A percentile compares a stretch with the other conserved stretches of the same genome.
Conservation (phyloP, 2,113 vertebrate species). For the Gopherus flavomarginatus region DNA sequence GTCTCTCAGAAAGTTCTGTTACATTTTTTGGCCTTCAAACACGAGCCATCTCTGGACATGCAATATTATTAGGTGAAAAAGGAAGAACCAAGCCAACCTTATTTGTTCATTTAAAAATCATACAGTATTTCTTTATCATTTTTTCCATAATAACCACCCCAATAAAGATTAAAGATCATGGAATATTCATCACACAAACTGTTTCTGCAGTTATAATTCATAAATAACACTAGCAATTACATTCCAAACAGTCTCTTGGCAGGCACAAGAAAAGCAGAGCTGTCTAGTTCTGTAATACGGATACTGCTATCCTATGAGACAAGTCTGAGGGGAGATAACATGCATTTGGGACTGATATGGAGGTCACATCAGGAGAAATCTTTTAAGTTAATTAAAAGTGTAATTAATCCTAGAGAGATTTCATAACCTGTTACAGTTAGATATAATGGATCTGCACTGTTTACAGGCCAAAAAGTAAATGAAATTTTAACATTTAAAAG, state of each 20-base stretch:
- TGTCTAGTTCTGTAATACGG: conserved; percentile 45
- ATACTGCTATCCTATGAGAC: conserved; percentile 39
- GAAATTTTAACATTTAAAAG: conserved; percentile 61
- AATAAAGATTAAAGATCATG: conserved; percentile 59
- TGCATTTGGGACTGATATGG: conserved; percentile 60
- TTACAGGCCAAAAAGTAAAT: conserved; percentile 60
- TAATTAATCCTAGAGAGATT: conserved; percentile 68
- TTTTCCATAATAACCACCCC: conserved; percentile 1
- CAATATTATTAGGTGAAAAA: conserved; percentile 39
- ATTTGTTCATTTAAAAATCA: conserved; percentile 10
- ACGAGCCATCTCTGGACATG: background rate
- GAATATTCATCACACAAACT: conserved; percentile 51
- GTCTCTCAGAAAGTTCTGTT: conserved; percentile 4
- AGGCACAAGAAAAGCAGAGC: conserved; percentile 64
- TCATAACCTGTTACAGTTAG: conserved; percentile 13
- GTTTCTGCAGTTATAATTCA: conserved; percentile 56
- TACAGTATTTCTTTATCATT: background rate
- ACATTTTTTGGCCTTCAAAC: conserved; percentile 16
- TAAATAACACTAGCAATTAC: conserved; percentile 67
- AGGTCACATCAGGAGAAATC: conserved; percentile 62
- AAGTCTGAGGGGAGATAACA: conserved; percentile 40
- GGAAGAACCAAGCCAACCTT: background rate
- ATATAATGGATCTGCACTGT: conserved; percentile 37
- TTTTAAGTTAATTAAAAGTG: conserved; percentile 77
- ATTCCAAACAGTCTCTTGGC: conserved; percentile 59